Conservation (phyloP, 2,888 invertebrate genomes). For the Brenthis daphne region DNA sequence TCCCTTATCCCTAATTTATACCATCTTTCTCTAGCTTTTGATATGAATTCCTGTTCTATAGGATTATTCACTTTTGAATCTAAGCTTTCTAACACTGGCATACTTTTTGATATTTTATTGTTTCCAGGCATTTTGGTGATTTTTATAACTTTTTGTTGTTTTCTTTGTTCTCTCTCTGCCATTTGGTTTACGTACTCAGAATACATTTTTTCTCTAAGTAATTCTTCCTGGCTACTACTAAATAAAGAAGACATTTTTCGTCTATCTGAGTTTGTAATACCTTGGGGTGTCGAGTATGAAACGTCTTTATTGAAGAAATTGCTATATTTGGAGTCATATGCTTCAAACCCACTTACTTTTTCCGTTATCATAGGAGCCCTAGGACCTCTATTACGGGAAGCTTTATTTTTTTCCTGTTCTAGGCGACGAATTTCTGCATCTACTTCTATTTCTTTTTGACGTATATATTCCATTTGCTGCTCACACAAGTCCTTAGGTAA, state of each 20-base stretch:
- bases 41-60: slow-evolving; percentile 90
- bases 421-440: slow-evolving; percentile 84
- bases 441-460: slow-evolving; percentile 86
- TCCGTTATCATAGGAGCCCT: slow-evolving; percentile 70
- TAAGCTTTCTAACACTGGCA: slow-evolving; percentile 60
- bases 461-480: slow-evolving; percentile 84
- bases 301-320: slow-evolving; percentile 16
- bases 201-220: slow-evolving; percentile 91
- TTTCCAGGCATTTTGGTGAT: slow-evolving; percentile 83
- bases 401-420: slow-evolving; percentile 77
- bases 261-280: slow-evolving; percentile 45
- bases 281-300: slow-evolving; percentile 29
- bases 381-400: slow-evolving; percentile 53
- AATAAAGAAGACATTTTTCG: slow-evolving; percentile 64
- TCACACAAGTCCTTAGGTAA: slow-evolving; percentile 85
- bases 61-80: slow-evolving; percentile 75
- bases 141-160: slow-evolving; percentile 90
- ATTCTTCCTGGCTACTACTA: slow-evolving; percentile 86
- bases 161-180: slow-evolving; percentile 89
- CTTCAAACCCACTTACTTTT: slow-evolving; percentile 52
- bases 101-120: slow-evolving; percentile 60
- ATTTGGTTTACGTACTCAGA: slow-evolving; percentile 91
- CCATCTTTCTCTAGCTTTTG: slow-evolving; percentile 87
- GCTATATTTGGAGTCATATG: slow-evolving; percentile 45
- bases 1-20: slow-evolving; percentile 86